Evolutionary conservation across 2,797 vertebrate genomes (phyloP), one percentile per base, ranked within the genome.

Genomic region (Graptemys geographica): DNA sequence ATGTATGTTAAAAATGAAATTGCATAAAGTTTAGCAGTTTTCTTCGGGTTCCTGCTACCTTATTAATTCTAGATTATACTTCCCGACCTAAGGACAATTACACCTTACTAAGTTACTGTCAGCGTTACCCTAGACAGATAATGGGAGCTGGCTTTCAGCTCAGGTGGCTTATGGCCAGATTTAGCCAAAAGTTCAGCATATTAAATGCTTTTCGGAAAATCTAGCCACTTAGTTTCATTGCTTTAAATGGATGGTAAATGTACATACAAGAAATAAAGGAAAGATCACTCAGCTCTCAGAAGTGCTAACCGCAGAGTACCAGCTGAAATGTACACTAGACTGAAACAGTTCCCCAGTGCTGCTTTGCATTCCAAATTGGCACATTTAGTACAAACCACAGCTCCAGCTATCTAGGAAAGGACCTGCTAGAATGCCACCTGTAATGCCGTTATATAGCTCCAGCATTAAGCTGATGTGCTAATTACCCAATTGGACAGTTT

Each of bases 1-100:
- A 69, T 37, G 62, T 10, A 37, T 19, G 16, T 69, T 19, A n/a
- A 69, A 62, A 69, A 69, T 69, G 13, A n/a, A 69, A n/a, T 59
- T 85, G 92, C 84, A 47, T 59, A 91, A 96, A 95, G 93, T 65
- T 88, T 62, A 88, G 88, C 79, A 87, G 56, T 85, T 90, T 93
- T 92, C 94, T n/a, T 93, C 89, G 92, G 93, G 21, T 74, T 81
- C 90, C 84, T 47, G 88, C 92, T 88, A 82, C 47, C 49, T 53
- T 88, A 86, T 41, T 72, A 72, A 72, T 23, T 37, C 19, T 37
- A 72, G 69, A n/a, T 72, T 72, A 23, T 72, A 72, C 69, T 23
- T 19, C 6, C 69, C 5, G 21, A 21, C 37, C 37, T 37, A 19
- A 41, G 8, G n/a, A 72, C 69, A 23, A 19, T 23, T 72, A 10